A percentile compares a stretch with the other conserved stretches of the same genome.
phyloP scores from a whole-genome alignment of 2,888 invertebrate species.

The Empis livida region DNA sequence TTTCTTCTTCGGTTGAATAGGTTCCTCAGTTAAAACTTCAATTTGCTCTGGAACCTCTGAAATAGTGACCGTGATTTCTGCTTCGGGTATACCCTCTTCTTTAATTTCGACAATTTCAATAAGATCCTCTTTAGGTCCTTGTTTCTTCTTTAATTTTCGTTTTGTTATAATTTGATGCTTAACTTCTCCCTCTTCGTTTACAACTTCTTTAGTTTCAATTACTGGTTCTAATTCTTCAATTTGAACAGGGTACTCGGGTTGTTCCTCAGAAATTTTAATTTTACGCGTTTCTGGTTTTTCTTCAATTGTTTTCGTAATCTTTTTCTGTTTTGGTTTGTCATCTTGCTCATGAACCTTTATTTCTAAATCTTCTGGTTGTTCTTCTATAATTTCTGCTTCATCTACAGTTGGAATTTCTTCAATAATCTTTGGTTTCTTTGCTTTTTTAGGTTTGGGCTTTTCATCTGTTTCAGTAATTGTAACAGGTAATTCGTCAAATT shows the following conservation, averaged over 20 bases:
- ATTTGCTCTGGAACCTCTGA: constrained; percentile 14
- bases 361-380: constrained; percentile 18
- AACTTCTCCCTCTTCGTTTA: constrained; percentile 24
- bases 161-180: constrained; percentile 27
- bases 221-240: constrained; percentile 29
- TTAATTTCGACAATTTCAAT: constrained; percentile 35
- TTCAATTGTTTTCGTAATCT: constrained; percentile 34
- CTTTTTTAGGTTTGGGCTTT: constrained; percentile 28
- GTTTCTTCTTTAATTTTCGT: constrained; percentile 32
- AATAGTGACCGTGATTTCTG: constrained; percentile 33
- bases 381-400: constrained; percentile 26
- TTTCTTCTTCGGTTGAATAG: neutral
- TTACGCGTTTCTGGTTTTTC: constrained; percentile 24
- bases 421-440: constrained; percentile 29
- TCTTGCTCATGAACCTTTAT: constrained; percentile 19
- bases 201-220: constrained; percentile 28
- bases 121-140: constrained; percentile 35
- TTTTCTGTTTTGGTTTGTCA: constrained; percentile 14
- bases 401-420: constrained; percentile 44
- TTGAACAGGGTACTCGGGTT: constrained; percentile 17
- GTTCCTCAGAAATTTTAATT: constrained; percentile 6
- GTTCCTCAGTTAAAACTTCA: neutral
- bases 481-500: constrained; percentile 17
- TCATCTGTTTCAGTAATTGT: constrained; percentile 27
- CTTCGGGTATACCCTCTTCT: constrained; percentile 35